Percentiles rank a stretch among this genome's conserved stretches.
Evolutionary conservation across 2,888 invertebrate species (phyloP).

Genomic region (Drosophila percnosoma): DNA sequence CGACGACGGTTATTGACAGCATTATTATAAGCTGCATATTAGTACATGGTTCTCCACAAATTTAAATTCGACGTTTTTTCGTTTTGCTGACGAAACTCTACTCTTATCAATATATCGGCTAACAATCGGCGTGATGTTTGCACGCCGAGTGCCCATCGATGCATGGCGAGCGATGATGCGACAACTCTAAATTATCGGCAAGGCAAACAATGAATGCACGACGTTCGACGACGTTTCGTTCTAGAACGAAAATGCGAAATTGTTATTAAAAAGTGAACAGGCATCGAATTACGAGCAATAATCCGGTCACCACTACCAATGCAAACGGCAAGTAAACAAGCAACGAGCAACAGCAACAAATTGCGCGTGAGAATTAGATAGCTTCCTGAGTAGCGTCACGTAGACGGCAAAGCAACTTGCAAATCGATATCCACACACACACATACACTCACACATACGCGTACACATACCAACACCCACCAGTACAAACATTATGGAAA

Average conservation of each 20-base stretch:
- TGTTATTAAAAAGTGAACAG: conserved; percentile 57
- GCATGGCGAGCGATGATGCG: conserved; percentile 18
- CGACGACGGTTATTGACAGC: not conserved
- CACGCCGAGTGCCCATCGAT: conserved; percentile 8
- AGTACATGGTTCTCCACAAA: not conserved
- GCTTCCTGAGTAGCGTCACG: conserved; percentile 75
- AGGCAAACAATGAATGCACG: conserved; percentile 64
- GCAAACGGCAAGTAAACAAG: conserved; percentile 40
- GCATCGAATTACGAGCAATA: conserved; percentile 34
- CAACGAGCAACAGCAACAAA: conserved; percentile 36
- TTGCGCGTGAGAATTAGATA: conserved; percentile 62
- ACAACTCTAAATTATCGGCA: conserved; percentile 58
- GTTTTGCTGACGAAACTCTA: not conserved
- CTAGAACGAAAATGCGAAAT: conserved; percentile 64
- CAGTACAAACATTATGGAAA: conserved; percentile 66
- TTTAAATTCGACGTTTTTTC: not conserved
- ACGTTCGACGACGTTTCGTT: conserved; percentile 56
- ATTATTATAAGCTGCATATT: not conserved
- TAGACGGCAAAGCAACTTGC: conserved; percentile 68
- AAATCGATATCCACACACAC: conserved; percentile 68
- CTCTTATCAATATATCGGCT: conserved; percentile 19
- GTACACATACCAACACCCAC: conserved; percentile 45
- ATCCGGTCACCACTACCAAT: conserved; percentile 52
- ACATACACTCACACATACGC: conserved; percentile 32
- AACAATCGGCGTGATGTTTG: not conserved